Conservation (phyloP, 2,113 vertebrate genomes). For the Columba livia region DNA sequence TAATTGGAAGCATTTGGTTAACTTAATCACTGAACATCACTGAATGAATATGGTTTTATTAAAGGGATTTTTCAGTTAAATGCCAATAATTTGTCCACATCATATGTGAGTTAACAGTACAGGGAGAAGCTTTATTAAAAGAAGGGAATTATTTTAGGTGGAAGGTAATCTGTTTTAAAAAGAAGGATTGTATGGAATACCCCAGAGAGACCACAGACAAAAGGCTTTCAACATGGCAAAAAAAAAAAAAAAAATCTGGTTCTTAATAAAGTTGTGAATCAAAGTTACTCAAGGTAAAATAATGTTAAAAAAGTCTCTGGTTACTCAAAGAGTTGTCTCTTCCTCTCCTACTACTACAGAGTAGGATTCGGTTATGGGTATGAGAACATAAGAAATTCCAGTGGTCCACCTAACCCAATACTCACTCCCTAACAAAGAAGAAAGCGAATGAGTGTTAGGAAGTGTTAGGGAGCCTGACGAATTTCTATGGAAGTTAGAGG, state of each 20-base stretch:
- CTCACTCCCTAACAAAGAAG: not conserved
- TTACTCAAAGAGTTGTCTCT: not conserved
- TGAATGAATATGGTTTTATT: not conserved
- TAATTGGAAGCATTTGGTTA: slow-evolving; percentile 22
- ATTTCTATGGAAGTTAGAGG: not conserved
- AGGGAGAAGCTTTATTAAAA: not conserved
- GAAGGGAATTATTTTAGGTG: not conserved
- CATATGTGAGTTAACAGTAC: not conserved
- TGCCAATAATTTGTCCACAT: not conserved
- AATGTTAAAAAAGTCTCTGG: not conserved
- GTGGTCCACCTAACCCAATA: not conserved
- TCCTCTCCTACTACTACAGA: not conserved
- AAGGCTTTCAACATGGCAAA: not conserved
- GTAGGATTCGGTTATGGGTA: not conserved
- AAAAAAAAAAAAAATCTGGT: too few relatives aligned
- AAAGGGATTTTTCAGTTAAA: slow-evolving; percentile 33
- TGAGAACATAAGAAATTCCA: not conserved
- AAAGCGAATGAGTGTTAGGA: not conserved
- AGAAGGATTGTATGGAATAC: not conserved
- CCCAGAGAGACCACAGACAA: not conserved
- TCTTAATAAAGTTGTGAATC: not conserved
- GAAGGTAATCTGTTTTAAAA: not conserved
- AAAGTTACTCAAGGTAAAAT: not conserved
- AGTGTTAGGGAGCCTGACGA: not conserved
- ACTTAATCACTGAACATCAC: not conserved